Conservation (phyloP, 2,113 vertebrate genomes). For the Seriola quinqueradiata region DNA sequence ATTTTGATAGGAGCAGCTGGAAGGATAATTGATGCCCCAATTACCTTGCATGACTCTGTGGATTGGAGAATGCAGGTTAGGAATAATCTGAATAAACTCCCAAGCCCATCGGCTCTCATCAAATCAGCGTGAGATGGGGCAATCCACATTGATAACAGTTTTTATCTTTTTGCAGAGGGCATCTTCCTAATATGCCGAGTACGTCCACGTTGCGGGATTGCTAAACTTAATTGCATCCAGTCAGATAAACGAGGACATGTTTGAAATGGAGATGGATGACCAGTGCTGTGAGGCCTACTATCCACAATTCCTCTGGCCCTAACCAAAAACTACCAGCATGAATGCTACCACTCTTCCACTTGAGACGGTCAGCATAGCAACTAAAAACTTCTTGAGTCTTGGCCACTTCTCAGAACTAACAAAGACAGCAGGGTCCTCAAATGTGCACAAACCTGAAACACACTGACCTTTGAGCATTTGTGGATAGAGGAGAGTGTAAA, state of each 20-base stretch:
- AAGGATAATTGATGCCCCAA: conserved; percentile 42
- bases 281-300: conserved; percentile 67
- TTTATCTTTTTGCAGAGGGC: conserved; percentile 44
- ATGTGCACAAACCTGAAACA: conserved; percentile 50
- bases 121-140: conserved; percentile 37
- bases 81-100: conserved; percentile 44
- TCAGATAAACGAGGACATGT: conserved; percentile 50
- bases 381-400: conserved; percentile 57
- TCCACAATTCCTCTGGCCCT: conserved; percentile 73
- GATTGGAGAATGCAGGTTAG: conserved; percentile 37
- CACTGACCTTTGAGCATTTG: conserved; percentile 70
- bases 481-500: conserved; percentile 66
- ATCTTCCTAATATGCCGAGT: conserved; percentile 27
- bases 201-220: conserved; percentile 24
- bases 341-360: conserved; percentile 57
- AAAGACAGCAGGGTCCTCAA: conserved; percentile 53
- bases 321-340: conserved; percentile 54
- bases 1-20: conserved; percentile 43
- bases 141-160: conserved; percentile 37
- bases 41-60: conserved; percentile 38
- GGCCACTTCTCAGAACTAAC: conserved; percentile 44
- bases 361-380: conserved; percentile 64
- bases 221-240: conserved; percentile 38
- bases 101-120: conserved; percentile 39
- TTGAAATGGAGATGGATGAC: conserved; percentile 79